These are phyloP conservation scores for Triops cancriformis DNA, from an alignment of 1,140 invertebrate genomes.

Conservation along the genomic window DNA sequence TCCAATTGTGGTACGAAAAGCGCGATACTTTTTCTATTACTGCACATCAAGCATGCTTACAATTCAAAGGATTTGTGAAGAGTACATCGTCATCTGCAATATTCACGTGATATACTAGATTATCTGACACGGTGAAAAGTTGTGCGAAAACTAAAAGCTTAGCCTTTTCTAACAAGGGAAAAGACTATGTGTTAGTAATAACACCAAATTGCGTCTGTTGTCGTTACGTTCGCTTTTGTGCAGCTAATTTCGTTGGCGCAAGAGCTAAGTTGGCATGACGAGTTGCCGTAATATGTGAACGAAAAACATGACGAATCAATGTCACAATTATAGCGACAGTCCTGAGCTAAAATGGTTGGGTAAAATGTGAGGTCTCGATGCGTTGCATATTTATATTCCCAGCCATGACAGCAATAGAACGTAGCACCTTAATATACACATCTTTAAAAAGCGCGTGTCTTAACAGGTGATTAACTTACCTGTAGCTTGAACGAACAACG, in stretches of 20 bases:
- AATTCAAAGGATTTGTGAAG: no score
- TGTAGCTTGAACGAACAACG: neutral
- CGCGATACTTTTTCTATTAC: no score
- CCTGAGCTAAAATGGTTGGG: neutral
- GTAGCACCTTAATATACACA: neutral
- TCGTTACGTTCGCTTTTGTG: neutral
- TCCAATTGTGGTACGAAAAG: no score
- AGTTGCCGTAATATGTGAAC: neutral
- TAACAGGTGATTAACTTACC: neutral
- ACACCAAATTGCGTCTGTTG: neutral
- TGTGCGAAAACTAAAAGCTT: no score
- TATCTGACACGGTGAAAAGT: no score
- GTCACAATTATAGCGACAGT: neutral
- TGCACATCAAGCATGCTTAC: no score
- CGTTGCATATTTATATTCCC: neutral
- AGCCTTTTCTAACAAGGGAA: no score
- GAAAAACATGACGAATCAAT: neutral
- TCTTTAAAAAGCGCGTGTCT: neutral
- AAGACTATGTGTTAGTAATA: no score
- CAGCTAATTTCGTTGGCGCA: neutral
- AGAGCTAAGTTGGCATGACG: neutral
- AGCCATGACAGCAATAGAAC: neutral
- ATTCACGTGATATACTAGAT: no score
- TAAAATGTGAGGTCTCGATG: neutral
- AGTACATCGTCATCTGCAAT: no score